Evolutionary conservation across 2,113 vertebrate species (phyloP).

Genomic region (Bothrops jararaca): DNA sequence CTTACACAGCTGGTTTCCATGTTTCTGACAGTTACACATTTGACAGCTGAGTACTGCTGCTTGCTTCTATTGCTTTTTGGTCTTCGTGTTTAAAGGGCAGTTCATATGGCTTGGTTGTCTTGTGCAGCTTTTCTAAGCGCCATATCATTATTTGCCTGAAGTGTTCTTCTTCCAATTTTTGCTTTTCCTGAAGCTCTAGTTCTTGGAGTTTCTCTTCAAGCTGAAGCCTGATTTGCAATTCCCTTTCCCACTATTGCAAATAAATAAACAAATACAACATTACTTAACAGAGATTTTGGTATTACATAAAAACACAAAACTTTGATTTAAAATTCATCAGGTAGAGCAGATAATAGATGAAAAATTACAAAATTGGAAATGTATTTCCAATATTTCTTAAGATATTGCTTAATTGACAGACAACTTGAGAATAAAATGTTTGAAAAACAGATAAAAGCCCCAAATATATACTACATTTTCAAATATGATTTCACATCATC

Average conservation of each 20-base stretch:
- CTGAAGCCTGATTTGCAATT: conserved; percentile 9
- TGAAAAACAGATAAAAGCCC: background rate
- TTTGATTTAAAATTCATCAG: background rate
- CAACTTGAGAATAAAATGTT: background rate
- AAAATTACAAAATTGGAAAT: background rate
- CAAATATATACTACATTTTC: background rate
- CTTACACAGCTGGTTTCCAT: background rate
- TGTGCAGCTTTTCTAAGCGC: conserved; percentile 48
- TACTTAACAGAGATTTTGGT: background rate
- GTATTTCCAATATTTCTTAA: background rate
- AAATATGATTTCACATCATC: background rate
- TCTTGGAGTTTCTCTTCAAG: conserved; percentile 25
- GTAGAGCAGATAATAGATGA: background rate
- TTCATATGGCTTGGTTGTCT: conserved; percentile 53
- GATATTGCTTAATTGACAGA: background rate
- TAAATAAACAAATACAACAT: background rate
- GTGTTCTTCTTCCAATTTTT: conserved; percentile 16
- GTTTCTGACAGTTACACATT: conserved; percentile 5
- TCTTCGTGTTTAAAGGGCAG: conserved; percentile 16
- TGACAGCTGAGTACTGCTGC: background rate
- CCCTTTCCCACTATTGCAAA: conserved; percentile 53
- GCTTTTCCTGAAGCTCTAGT: conserved; percentile 35
- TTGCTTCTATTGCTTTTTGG: background rate
- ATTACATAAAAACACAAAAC: background rate
- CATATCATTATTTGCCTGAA: conserved; percentile 52